A percentile compares a stretch with the other conserved stretches of the same genome.
These are phyloP conservation scores for Bursaphelenchus mucronatus DNA, from an alignment of 1,140 invertebrate genomes.

Conservation along the genomic window DNA sequence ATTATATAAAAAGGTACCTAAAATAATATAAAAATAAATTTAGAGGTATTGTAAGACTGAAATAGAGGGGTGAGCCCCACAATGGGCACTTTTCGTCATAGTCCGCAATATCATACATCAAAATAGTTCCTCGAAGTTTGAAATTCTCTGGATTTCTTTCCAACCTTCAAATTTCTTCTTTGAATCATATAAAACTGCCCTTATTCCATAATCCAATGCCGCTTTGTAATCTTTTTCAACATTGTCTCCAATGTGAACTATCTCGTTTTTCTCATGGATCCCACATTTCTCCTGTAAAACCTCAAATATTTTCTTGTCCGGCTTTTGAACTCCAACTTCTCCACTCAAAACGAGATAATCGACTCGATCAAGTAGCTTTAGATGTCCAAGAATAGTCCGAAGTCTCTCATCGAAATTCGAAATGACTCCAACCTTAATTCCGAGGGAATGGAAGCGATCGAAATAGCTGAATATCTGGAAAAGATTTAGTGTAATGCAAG, in stretches of 20 bases:
- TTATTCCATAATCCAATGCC: slow-evolving; percentile 12
- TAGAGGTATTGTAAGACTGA: background rate
- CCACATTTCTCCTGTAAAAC: slow-evolving; percentile 22
- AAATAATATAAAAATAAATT: background rate
- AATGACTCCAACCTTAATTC: slow-evolving; percentile 18
- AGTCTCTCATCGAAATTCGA: slow-evolving; percentile 33
- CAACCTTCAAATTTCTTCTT: background rate
- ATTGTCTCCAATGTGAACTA: slow-evolving; percentile 28
- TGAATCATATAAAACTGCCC: background rate
- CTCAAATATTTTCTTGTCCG: slow-evolving; percentile 22
- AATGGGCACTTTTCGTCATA: too few relatives aligned
- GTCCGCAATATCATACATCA: background rate
- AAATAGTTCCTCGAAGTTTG: background rate
- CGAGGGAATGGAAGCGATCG: background rate
- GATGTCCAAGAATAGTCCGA: slow-evolving; percentile 19
- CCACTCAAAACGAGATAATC: slow-evolving; percentile 26
- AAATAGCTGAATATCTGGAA: slow-evolving; percentile 13
- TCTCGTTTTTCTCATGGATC: background rate
- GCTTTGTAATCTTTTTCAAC: slow-evolving; percentile 27
- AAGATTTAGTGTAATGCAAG: background rate
- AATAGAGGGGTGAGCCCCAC: background rate
- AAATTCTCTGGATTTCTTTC: background rate
- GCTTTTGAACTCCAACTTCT: slow-evolving; percentile 30
- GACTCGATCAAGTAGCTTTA: slow-evolving; percentile 10
- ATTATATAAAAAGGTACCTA: background rate